These are phyloP conservation scores for Holcopasites calliopsidis DNA, from an alignment of 1,140 invertebrate species.

Conservation along the genomic window DNA sequence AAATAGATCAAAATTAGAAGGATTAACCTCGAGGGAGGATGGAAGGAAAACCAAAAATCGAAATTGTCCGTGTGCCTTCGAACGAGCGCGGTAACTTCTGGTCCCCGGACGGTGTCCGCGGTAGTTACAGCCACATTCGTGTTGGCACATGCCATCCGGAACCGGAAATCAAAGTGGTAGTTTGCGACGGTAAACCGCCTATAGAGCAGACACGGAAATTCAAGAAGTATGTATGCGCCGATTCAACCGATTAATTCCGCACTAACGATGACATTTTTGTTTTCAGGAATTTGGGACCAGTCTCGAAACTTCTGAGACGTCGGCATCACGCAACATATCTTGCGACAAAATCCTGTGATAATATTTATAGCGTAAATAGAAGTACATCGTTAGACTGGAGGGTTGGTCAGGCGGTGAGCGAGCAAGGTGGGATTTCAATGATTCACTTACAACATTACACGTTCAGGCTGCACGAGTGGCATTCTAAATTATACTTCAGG, in stretches of 20 bases:
- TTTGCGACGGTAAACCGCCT: constrained; percentile 69
- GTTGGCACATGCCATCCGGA: constrained; percentile 75
- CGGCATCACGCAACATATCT: constrained; percentile 74
- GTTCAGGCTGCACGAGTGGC: not conserved
- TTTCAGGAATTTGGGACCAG: constrained; percentile 77
- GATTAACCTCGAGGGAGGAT: constrained; percentile 54
- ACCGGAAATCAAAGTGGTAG: constrained; percentile 60
- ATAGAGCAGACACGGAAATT: constrained; percentile 70
- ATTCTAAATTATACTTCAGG: constrained; percentile 43
- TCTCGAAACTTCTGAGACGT: constrained; percentile 77
- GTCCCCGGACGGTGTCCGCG: constrained; percentile 73
- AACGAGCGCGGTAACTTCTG: constrained; percentile 74
- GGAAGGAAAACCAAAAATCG: constrained; percentile 73
- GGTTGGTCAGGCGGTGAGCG: constrained; percentile 60
- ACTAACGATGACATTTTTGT: not conserved
- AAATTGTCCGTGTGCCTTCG: constrained; percentile 75
- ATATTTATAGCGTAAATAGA: constrained; percentile 78
- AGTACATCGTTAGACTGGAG: constrained; percentile 74
- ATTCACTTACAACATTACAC: constrained; percentile 9
- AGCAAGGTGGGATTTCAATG: constrained; percentile 66
- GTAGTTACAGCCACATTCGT: constrained; percentile 74
- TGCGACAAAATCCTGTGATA: constrained; percentile 79
- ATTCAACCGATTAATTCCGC: too few relatives aligned
- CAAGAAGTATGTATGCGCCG: constrained; percentile 71
- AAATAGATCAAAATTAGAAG: too few relatives aligned